phyloP scores from a whole-genome alignment of 1,140 invertebrate species.

The Musca domestica region DNA sequence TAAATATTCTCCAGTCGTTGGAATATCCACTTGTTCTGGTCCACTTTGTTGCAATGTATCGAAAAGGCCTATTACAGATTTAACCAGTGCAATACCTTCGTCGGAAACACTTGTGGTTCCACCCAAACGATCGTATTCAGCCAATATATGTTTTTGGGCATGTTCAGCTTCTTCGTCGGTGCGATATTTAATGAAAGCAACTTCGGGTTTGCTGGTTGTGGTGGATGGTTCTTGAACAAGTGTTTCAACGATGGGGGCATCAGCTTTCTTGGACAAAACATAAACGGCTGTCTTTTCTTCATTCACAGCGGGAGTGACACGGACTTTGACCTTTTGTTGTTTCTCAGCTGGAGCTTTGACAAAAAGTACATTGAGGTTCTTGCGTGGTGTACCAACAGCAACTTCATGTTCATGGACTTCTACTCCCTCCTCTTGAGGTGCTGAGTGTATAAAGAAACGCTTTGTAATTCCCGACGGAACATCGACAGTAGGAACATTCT shows the following conservation, averaged over 20 bases:
- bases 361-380: slow-evolving; percentile 80
- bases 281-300: slow-evolving; percentile 85
- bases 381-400: slow-evolving; percentile 58
- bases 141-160: slow-evolving; percentile 25
- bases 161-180: slow-evolving; percentile 57
- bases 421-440: slow-evolving; percentile 23
- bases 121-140: slow-evolving; percentile 24
- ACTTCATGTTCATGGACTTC: neutral
- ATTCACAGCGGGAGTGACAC: slow-evolving; percentile 59
- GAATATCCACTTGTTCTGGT: too few species aligned
- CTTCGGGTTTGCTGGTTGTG: slow-evolving; percentile 65
- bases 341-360: slow-evolving; percentile 63
- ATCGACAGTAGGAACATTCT: too few species aligned
- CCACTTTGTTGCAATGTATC: neutral
- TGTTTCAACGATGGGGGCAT: slow-evolving; percentile 43
- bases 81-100: slow-evolving; percentile 11
- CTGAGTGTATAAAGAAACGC: slow-evolving; percentile 26
- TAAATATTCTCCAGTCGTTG: slow-evolving; percentile 21
- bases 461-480: slow-evolving; percentile 3
- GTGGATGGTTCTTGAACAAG: slow-evolving; percentile 41
- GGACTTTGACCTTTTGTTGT: slow-evolving; percentile 56
- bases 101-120: neutral
- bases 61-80: neutral
- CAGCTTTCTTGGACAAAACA: slow-evolving; percentile 71
- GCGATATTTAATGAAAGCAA: slow-evolving; percentile 70